Evolutionary conservation across 2,888 invertebrate species (phyloP).

Genomic region (Pemphredon lugubris): DNA sequence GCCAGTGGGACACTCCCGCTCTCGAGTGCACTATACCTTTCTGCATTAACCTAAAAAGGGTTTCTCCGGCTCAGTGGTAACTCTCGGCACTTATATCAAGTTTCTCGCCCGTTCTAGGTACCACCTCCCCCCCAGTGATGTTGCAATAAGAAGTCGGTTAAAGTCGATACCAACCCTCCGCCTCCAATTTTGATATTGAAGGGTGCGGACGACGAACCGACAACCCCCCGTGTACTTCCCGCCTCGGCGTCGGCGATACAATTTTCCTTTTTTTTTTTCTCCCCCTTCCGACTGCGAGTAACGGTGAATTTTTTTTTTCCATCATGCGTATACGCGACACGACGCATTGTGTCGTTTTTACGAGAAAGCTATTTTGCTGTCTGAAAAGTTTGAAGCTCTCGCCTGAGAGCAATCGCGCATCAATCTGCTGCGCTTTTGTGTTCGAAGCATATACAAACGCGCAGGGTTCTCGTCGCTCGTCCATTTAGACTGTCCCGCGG

Average conservation of each 20-base stretch:
- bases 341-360: conserved; percentile 48
- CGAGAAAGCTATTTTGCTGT: conserved; percentile 55
- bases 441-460: conserved; percentile 34
- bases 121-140: conserved; percentile 3
- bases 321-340: neutral
- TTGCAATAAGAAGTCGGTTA: conserved; percentile 32
- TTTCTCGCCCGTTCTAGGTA: conserved; percentile 28
- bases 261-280: conserved; percentile 8
- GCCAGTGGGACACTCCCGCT: conserved; percentile 53
- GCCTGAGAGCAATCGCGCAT: conserved; percentile 62
- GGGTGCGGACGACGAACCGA: neutral
- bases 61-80: conserved; percentile 56
- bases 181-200: conserved; percentile 29
- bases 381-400: conserved; percentile 58
- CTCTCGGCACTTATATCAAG: conserved; percentile 52
- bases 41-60: conserved; percentile 66
- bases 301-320: conserved; percentile 9
- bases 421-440: conserved; percentile 66
- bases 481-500: conserved; percentile 29
- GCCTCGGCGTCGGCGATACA: neutral
- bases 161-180: conserved; percentile 20
- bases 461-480: conserved; percentile 21
- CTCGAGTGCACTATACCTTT: conserved; percentile 62
- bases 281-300: too few species aligned
- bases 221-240: neutral